phyloP scores from a whole-genome alignment of 2,113 vertebrate species.

The Takifugu flavidus region DNA sequence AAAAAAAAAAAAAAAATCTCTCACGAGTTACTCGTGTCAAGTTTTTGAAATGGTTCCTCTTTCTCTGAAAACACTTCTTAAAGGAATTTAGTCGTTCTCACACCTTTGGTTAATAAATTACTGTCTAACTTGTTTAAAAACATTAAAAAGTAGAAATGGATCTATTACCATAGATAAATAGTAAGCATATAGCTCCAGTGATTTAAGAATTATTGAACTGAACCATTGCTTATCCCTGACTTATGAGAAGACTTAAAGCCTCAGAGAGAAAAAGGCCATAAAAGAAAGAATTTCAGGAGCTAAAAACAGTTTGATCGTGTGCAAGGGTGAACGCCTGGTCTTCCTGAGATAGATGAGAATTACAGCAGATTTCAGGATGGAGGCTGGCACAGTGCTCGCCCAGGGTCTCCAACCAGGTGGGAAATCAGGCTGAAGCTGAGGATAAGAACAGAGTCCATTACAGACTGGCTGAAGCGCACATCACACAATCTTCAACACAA shows the following conservation, averaged over 20 bases:
- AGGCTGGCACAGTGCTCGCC: slow-evolving; percentile 3
- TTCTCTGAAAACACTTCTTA: not conserved
- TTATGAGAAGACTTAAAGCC: not conserved
- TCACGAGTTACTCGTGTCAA: no score
- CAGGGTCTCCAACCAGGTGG: slow-evolving; percentile 28
- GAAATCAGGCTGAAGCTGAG: slow-evolving; percentile 44
- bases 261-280: not conserved
- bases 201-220: no score
- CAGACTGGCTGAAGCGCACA: slow-evolving; percentile 35
- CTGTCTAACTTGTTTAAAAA: no score
- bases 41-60: not conserved
- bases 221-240: not conserved
- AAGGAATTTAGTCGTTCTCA: no score
- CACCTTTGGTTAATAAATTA: not conserved
- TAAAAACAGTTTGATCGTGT: not conserved
- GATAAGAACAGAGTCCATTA: slow-evolving; percentile 36
- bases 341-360: slow-evolving; percentile 14
- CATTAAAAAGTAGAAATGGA: no score
- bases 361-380: slow-evolving; percentile 8
- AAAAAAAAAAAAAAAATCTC: no score
- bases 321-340: slow-evolving; percentile 15
- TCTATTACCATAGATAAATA: no score
- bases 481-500: slow-evolving; percentile 32
- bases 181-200: no score
- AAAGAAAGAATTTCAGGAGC: not conserved